Evolutionary conservation across 2,797 vertebrate species (phyloP).

Genomic region (Pangasius krempfi): DNA sequence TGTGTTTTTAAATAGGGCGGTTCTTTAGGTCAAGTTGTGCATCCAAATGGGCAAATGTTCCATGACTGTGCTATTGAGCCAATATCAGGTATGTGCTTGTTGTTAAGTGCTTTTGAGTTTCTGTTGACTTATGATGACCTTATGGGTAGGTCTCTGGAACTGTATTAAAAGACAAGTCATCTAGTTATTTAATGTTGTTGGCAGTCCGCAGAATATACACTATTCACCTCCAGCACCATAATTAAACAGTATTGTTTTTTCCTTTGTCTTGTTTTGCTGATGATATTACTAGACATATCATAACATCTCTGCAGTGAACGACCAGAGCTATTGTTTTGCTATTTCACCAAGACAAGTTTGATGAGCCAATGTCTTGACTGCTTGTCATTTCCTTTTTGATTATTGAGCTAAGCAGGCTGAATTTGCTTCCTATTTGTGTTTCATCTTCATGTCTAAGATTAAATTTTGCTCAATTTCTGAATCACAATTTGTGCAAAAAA

Average conservation of each 20-base stretch:
- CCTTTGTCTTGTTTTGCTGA: neutral
- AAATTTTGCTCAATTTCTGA: neutral
- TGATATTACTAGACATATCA: neutral
- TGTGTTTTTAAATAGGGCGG: conserved; percentile 19
- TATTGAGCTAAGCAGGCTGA: neutral
- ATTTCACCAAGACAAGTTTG: neutral
- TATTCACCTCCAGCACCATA: neutral
- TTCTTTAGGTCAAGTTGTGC: conserved; percentile 10
- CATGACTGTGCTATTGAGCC: neutral
- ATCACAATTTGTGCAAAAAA: neutral
- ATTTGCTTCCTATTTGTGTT: neutral
- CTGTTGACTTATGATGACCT: neutral
- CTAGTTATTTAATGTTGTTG: neutral
- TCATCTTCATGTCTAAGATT: neutral
- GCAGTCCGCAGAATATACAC: neutral
- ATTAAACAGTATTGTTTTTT: neutral
- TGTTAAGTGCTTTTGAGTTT: neutral
- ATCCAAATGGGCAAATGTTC: neutral
- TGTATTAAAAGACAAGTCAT: neutral
- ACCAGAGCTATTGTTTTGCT: neutral
- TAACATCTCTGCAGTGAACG: neutral
- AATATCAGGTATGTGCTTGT: neutral
- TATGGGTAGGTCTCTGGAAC: neutral
- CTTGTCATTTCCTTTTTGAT: neutral
- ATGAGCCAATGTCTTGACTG: neutral